Percentiles rank a stretch among this genome's conserved stretches.
These are phyloP conservation scores for Andrena hattorfiana DNA, from an alignment of 2,888 invertebrate species.

Conservation along the genomic window DNA sequence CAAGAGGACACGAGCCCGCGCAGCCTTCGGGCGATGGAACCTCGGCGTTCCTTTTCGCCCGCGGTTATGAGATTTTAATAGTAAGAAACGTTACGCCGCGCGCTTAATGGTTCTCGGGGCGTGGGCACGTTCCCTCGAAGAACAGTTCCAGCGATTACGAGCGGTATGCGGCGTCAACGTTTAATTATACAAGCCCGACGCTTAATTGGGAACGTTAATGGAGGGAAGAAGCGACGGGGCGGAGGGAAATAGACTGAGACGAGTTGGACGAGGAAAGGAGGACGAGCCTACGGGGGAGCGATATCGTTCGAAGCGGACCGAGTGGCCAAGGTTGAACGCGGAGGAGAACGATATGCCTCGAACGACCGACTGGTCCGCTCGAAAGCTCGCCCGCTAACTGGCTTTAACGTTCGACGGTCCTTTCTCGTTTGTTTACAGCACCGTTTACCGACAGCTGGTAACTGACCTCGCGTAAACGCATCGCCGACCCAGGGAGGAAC, in stretches of 20 bases:
- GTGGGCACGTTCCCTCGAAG: not conserved
- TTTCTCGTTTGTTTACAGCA: constrained; percentile 45
- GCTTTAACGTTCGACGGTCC: constrained; percentile 67
- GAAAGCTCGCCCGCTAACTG: constrained; percentile 40
- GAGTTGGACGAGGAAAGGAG: constrained; percentile 26
- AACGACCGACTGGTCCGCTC: constrained; percentile 48
- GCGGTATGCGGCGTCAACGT: constrained; percentile 44
- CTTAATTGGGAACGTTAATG: constrained; percentile 73
- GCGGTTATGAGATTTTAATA: constrained; percentile 34
- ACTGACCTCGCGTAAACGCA: constrained; percentile 50
- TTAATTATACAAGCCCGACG: constrained; percentile 70
- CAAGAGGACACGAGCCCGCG: not conserved
- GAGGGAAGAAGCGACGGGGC: constrained; percentile 41
- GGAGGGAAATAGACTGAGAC: constrained; percentile 60
- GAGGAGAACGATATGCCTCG: constrained; percentile 31
- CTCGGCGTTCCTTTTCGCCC: not conserved
- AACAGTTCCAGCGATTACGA: constrained; percentile 31
- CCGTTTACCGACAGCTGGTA: constrained; percentile 71
- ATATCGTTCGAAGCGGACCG: constrained; percentile 53
- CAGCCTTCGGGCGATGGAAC: not conserved
- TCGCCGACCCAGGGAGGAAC: constrained; percentile 7
- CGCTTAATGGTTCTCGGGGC: not conserved
- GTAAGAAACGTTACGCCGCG: constrained; percentile 1
- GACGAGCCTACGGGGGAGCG: constrained; percentile 5
- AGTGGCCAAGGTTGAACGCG: constrained; percentile 63